Evolutionary conservation across 2,113 vertebrate species (phyloP).

Genomic region (Riparia riparia): DNA sequence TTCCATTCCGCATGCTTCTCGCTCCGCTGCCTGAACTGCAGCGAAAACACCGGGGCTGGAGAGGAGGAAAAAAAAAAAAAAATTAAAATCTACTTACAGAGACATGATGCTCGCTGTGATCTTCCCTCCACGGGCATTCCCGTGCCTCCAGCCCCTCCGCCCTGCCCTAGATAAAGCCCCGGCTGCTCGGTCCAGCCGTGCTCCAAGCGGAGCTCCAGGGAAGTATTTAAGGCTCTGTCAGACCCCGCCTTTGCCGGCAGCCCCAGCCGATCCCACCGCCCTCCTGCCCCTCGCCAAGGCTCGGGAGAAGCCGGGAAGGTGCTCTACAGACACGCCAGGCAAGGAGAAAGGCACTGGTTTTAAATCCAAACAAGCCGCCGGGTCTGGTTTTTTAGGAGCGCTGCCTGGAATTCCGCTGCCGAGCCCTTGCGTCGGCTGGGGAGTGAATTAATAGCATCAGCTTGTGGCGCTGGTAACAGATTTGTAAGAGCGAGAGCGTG

Average conservation of each 20-base stretch:
- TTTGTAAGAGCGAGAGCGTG: not conserved
- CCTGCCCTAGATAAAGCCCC: not conserved
- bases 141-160: not conserved
- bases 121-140: constrained; percentile 5
- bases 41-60: fast-evolving
- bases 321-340: fast-evolving
- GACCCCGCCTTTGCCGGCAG: constrained; percentile 56
- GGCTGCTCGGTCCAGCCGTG: not conserved
- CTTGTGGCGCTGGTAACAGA: not conserved
- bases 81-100: constrained; percentile 36
- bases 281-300: not conserved
- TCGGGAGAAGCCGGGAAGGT: not conserved
- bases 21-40: not conserved
- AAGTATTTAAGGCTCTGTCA: constrained; percentile 17
- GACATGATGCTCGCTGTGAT: constrained; percentile 1
- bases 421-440: not conserved
- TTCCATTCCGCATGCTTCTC: not conserved
- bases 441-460: not conserved
- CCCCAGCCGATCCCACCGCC: not conserved
- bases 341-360: not conserved
- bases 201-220: not conserved
- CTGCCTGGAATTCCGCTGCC: constrained; percentile 34
- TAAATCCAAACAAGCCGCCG: not conserved
- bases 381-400: not conserved
- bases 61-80: too few species aligned